Evolutionary conservation across 2,888 invertebrate species (phyloP), one percentile per base, ranked within the genome.

Genomic region (Notodonta dromedarius): DNA sequence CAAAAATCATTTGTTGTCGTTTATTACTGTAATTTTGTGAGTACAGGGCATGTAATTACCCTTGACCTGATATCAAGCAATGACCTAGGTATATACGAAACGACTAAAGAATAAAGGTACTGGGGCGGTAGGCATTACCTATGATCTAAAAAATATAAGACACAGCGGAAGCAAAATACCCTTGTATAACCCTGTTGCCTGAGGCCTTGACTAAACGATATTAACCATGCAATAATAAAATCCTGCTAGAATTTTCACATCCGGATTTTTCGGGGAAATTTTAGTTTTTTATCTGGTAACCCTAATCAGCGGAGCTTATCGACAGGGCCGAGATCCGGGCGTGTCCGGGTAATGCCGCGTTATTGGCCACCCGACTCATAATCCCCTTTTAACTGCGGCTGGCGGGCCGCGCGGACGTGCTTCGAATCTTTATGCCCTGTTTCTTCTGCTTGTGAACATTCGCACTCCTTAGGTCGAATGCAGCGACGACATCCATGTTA

Each of bases 361-460:
- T 90, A 90, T 91, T 90, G 91, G 90, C 87, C 87, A 85, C 88
- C 87, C 86, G 76, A 78, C 87, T 87, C 90, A 88, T 92, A 92
- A 93, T 93, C 91, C 91, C 86, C 87, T 88, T 93, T 91, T 92
- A 93, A 92, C 88, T 91, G 90, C 89, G 85, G 83, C 77, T 76
- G 78, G 81, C 80, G 78, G 78, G 81, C 74, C 77, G 71, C 74
- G 79, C 68, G 84, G 79, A 90, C 92, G 92, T 93, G 93, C 76
- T 61, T 65, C 54, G 93, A 89, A 92, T 93, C 69, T 77, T 80
- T 82, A 89, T 80, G 67, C 65, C 66, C 66, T 44, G 66, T 73
- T 80, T 86, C 83, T 87, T 87, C 82, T 82, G 83, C 76, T 82
- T 74, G 82, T 68, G 83, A 86, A 87, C 88, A 84, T 91, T 92